Base-by-base conservation (phyloP, 2,888 invertebrate genomes). In the Ormia ochracea region DNA sequence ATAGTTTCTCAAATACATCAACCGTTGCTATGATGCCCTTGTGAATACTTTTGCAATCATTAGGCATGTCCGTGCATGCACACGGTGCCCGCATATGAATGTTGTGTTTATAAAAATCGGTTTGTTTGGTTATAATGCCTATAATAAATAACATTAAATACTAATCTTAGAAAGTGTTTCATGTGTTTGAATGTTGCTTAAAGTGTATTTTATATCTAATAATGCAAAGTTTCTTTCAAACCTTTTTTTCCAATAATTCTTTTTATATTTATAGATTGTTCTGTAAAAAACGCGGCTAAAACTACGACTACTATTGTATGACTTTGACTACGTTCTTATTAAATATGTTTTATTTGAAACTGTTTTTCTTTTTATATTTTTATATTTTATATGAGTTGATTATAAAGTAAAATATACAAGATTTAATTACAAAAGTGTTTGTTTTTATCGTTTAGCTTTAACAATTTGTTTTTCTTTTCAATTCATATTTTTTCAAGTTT, bases 281-380 rank as follows among this genome's bases (percentile, higher is more conserved):
- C 68, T 79, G 70, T 74, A 75, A 80, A 80, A 80, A 80, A 80
- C 80, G 76, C 76, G 66, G 38, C 80, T 73, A 80, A 76, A 80
- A 80, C 80, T 80, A 76, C 80, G 31, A 72, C 80, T 80, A 80
- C 80, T 68, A 38, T 66, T 74, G 56, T 50, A 70, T 54, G 58
- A 65, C 38, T 59, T 77, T 73, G 61, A 66, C 81, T 81, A 66
- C 68, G 48, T 74, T 66, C 38, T 66, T 58, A 66, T 58, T 19
- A 58, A 63, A 48, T 73, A 73, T 73, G 69, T 41, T 43, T 77
- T 76, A 41, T 63, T 54, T 45, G 43, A 63, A 43, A 12, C 28
- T 69, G 65, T 52, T 23, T 66, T 58, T 41, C 12, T 38, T 38
- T 1, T 41, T 28, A n/a, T n/a, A n/a, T n/a, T n/a, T 78, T 12